Base-by-base conservation (phyloP, 2,113 vertebrate species). In the Corythaixoides concolor region DNA sequence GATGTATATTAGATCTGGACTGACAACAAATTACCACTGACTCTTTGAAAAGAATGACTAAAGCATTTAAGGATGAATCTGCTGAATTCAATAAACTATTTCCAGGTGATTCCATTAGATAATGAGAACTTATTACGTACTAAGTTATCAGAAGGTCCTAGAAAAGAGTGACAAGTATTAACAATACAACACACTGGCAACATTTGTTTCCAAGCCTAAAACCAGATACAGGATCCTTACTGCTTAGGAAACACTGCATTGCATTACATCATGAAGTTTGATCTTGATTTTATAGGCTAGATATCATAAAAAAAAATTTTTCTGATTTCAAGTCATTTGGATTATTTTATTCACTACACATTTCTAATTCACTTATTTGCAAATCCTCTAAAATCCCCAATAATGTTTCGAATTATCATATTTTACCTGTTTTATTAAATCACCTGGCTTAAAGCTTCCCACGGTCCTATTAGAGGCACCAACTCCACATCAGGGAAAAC, bases 21-120 rank as follows among this genome's bases (percentile, higher is more conserved):
- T 62, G 58, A 88, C 66, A 95, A 67, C 35, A 95, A 84, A 93
- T 93, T 95, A 89, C 45, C 18, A 64, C 3, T 88, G 74, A 81
- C 22, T 78, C 52, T 82, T 86, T 81, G 37, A 93, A 96, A 96
- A 89, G 35, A 37, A 93, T 89, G 91, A 83, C 27, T 58, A 87
- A 73, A 92, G 32, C 41, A 39, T 78, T 95, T 93, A 85, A 66
- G 91, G 16, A 59, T 41, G 82, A 94, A 88, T 85, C 43, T 87
- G 68, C 5, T 83, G 32, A 89, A 91, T 96, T 97, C 37, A 90
- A 92, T 93, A 90, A 97, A 91, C 66, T 94, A 94, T 88, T 97
- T 95, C 62, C 68, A 92, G 55, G 58, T 96, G 55, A 96, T 95
- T 96, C 96, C 52, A 95, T 94, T 92, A 92, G 79, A 87, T 95